Base-by-base conservation (phyloP, 2,113 vertebrate species). In the Chionodraco myersi region DNA sequence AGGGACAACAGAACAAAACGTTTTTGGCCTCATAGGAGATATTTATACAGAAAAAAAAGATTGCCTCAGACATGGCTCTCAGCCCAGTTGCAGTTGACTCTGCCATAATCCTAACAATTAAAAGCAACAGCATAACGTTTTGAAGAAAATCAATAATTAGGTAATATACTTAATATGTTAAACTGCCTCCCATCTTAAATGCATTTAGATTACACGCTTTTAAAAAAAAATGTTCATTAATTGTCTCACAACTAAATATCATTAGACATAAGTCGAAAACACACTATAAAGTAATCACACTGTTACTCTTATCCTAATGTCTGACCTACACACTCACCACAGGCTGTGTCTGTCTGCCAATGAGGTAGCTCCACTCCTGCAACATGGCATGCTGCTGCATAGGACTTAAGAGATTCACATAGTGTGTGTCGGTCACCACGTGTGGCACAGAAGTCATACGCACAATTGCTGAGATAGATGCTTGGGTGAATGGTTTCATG, bases 361-460 rank as follows among this genome's bases (percentile, higher is more conserved):
- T 92, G 21, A 16, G 80, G 77, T 34, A 95, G 80, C 64, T 84
- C 75, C 61, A 95, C 92, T 75, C 91, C 93, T 36, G 82, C 86
- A 72, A 94, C 77, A 57, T 94, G 87, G 77, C 95, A 96, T 47
- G 94, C 93, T n/a, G 89, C 87, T 69, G 78, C 93, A 30, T 95
- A 95, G 47, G 94, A 95, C 80, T 93, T 80, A 67, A 96, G 77
- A n/a, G 94, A 93, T 63, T 86, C 86, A 59, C 95, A 96, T 0
- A 95, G 57, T 71, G 92, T 92, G 21, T 67, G 51, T 34, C 41
- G 69, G 65, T 93, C 75, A 7, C 95, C 93, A 1, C 57, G 79
- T 1, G 89, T 92, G 44, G 82, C 91, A 72, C 95, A 96, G 56
- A 94, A 91, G 82, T 96, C 95, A 12, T 89, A 92, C 14, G 93